Conservation (phyloP, 2,113 vertebrate species). For the Anguilla rostrata region DNA sequence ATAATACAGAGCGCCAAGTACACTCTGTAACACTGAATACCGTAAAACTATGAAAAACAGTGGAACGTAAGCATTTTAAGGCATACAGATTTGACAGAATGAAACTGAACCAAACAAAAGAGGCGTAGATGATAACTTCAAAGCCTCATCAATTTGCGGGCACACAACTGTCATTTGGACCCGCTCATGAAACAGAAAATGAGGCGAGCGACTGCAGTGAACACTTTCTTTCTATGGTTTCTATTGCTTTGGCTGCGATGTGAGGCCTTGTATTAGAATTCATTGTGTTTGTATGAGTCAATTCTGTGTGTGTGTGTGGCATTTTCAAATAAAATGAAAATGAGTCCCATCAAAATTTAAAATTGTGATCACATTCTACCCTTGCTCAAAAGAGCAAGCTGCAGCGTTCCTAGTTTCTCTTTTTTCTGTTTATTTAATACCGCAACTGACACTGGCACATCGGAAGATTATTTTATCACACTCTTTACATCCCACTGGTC, state of each 20-base stretch:
- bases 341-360: conserved; percentile 8
- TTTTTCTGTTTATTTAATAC: background rate
- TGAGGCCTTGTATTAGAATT: background rate
- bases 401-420: background rate
- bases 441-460: background rate
- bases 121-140: background rate
- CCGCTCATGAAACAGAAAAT: conserved; percentile 30
- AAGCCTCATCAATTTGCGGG: background rate
- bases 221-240: background rate
- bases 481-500: background rate
- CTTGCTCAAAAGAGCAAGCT: background rate
- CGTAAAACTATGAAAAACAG: conserved; percentile 22
- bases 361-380: background rate
- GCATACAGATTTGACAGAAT: conserved; percentile 11
- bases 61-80: conserved; percentile 27
- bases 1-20: background rate
- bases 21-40: background rate
- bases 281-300: conserved; percentile 9
- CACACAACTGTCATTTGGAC: background rate
- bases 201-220: background rate
- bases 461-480: background rate
- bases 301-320: background rate
- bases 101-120: conserved; percentile 23
- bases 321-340: conserved; percentile 14
- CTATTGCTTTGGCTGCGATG: conserved; percentile 12